Evolutionary conservation across 2,888 invertebrate genomes (phyloP), one percentile per base, ranked within the genome.

Genomic region (Drosophila subquinaria): DNA sequence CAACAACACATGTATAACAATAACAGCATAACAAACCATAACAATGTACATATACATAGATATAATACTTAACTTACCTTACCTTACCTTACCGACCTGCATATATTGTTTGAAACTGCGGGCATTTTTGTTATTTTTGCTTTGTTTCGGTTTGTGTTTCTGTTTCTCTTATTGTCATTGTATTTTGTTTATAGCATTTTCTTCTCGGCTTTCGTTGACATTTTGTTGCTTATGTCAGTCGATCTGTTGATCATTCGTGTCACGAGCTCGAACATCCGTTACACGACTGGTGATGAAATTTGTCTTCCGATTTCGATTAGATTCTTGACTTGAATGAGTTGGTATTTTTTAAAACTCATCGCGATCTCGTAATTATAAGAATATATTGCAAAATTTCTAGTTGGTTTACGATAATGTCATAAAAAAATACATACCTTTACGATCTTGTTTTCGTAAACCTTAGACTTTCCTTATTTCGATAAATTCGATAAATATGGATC

Each of bases 21-120:
- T 59, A 56, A 47, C 27, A 55, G 56, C 62, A 63, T 63, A 63
- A 63, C 62, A 61, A 63, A 70, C 59, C 55, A 73, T 70, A 76
- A 73, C 76, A 73, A 70, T 70, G 61, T 61, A 70, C 27, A 51
- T 23, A 51, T 3, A 55, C 9, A 43, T 9, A 53, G 0, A 23
- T 36, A 40, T 56, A 56, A 56, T 43, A 43, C 56, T 56, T 56
- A 56, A 1, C 43, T 56, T 55, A 55, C 40, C 15, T 42, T 43
- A 42, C 42, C 15, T 55, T 45, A 45, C 9, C 55, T 55, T 42
- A 53, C 23, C 20, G 17, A 59, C 10, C 47, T 48, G 50, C 38
- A 51, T 66, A 15, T 47, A 38, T 38, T 53, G 51, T 51, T 61
- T 61, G 20, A 20, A 51, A 36, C 55, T 67, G 59, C 33, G 50